Evolutionary conservation across 2,888 invertebrate genomes (phyloP).

Genomic region (Apotomis turbidana): DNA sequence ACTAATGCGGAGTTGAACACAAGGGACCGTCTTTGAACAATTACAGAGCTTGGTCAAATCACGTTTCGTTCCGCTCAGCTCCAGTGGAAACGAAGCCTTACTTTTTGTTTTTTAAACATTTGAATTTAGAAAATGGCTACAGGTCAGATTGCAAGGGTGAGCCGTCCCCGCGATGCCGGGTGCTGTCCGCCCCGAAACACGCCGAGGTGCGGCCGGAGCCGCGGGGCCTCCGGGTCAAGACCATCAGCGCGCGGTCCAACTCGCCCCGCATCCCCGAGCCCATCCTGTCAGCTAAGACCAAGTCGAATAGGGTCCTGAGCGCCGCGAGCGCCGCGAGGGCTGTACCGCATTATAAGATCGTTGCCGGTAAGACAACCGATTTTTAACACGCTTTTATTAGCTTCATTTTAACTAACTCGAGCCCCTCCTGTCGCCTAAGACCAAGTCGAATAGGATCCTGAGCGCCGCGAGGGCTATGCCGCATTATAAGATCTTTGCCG

Average conservation of each 20-base stretch:
- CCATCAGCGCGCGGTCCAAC: constrained; percentile 54
- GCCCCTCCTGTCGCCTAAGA: too few relatives aligned
- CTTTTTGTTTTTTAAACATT: background rate
- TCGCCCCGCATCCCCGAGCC: constrained; percentile 62
- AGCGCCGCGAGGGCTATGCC: too few relatives aligned
- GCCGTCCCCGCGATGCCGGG: constrained; percentile 14
- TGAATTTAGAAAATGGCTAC: background rate
- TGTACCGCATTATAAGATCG: constrained; percentile 73
- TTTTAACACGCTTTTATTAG: too few relatives aligned
- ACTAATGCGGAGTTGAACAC: too few relatives aligned
- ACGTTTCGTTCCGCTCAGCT: too few relatives aligned
- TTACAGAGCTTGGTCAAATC: too few relatives aligned
- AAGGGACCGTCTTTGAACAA: too few relatives aligned
- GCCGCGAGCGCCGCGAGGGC: constrained; percentile 49
- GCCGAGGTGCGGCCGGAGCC: constrained; percentile 26
- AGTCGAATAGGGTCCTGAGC: constrained; percentile 57
- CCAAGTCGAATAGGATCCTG: too few relatives aligned
- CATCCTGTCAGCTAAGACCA: constrained; percentile 59
- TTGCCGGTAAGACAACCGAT: constrained; percentile 65
- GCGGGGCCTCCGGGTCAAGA: constrained; percentile 52
- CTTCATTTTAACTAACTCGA: too few relatives aligned
- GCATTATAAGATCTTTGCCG: too few relatives aligned
- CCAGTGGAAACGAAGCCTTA: too few relatives aligned
- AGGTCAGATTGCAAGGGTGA: constrained; percentile 22
- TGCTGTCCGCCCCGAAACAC: constrained; percentile 9